Evolutionary conservation across 2,888 invertebrate genomes (phyloP).

Genomic region (Philonicus albiceps): DNA sequence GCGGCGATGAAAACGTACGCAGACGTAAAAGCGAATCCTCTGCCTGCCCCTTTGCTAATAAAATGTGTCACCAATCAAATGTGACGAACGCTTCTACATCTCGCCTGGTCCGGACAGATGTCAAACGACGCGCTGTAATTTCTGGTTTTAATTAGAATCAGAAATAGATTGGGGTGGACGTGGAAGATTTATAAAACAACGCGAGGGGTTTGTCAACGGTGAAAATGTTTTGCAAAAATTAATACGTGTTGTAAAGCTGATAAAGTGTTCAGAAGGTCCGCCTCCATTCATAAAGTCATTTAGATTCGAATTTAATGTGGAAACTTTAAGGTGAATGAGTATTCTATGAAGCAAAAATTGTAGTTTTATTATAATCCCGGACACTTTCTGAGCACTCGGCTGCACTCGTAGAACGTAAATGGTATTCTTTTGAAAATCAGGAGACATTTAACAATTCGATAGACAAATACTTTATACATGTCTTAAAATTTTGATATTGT

Average conservation of each 20-base stretch:
- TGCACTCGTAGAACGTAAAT: too few species aligned
- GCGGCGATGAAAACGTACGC: not conserved
- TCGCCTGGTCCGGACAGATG: conserved; percentile 17
- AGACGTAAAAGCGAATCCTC: not conserved
- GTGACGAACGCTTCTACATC: not conserved
- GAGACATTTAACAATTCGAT: too few species aligned
- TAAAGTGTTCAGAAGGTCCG: not conserved
- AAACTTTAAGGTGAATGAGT: too few species aligned
- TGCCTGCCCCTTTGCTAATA: conserved; percentile 25
- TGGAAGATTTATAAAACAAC: not conserved
- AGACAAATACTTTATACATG: too few species aligned
- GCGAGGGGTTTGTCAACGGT: not conserved
- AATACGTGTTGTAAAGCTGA: not conserved
- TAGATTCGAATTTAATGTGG: not conserved
- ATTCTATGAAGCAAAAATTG: too few species aligned
- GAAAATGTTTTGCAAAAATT: not conserved
- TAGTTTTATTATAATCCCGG: too few species aligned
- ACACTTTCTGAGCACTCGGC: too few species aligned
- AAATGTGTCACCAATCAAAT: conserved; percentile 30
- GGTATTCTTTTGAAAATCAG: too few species aligned
- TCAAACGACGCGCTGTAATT: conserved; percentile 12
- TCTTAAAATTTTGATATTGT: too few species aligned
- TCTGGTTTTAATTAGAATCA: conserved; percentile 26
- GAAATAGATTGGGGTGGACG: conserved; percentile 33
- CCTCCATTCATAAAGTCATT: not conserved